A percentile compares a stretch with the other conserved stretches of the same genome.
Conservation (phyloP, 2,113 vertebrate species). For the Macquaria australasica region DNA sequence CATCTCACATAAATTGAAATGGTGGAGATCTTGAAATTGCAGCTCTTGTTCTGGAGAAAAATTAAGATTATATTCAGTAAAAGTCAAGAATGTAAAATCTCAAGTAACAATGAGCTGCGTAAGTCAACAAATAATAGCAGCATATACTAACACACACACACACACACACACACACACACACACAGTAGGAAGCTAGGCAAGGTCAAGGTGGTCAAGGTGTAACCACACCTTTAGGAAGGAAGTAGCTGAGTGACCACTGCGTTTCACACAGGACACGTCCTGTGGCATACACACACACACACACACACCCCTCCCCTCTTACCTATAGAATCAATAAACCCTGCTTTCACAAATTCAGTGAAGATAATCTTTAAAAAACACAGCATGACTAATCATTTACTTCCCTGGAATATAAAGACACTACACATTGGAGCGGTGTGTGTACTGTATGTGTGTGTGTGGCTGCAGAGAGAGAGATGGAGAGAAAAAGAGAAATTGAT, state of each 20-base stretch:
- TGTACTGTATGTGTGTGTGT: background rate
- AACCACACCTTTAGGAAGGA: conserved; percentile 53
- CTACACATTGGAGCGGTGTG: background rate
- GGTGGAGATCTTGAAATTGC: background rate
- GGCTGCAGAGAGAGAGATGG: background rate
- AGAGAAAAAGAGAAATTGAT: background rate
- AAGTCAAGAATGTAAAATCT: background rate
- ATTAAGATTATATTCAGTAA: background rate
- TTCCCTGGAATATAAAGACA: background rate
- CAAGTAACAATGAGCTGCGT: background rate
- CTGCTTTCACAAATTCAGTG: background rate
- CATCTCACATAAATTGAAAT: background rate
- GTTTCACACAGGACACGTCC: conserved; percentile 19
- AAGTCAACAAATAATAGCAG: background rate
- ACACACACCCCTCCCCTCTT: background rate
- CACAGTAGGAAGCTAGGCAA: background rate
- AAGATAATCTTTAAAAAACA: conserved; percentile 20
- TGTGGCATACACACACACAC: conserved; percentile 2
- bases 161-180: background rate
- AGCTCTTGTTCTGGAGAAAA: background rate
- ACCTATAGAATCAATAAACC: conserved; percentile 9
- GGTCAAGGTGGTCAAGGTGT: conserved; percentile 18
- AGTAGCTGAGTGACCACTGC: conserved; percentile 10
- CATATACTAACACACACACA: background rate
- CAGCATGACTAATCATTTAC: background rate